Base-by-base conservation (phyloP, 30 jellyfish, hydroid and myxozoan genomes). In the Chironex yamaguchii region DNA sequence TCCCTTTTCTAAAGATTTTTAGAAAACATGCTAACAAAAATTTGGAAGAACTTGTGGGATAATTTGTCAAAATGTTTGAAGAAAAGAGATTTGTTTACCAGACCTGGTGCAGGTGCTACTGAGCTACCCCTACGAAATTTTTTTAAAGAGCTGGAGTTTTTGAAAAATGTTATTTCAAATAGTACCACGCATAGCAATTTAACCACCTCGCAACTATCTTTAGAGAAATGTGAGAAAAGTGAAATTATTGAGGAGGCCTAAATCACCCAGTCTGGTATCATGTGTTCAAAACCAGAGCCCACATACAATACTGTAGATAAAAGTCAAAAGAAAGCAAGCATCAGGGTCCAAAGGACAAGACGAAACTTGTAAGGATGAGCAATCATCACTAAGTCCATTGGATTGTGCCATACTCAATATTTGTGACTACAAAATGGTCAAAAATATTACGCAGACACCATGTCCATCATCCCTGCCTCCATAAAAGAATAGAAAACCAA, bases 401-500 rank as follows among this genome's bases (percentile, higher is more conserved):
- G 90, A 62, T 49, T 32, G 71, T 36, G 71, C 90, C 67, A 79
- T 54, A 54, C 82, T 23, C 34, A 62, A 49, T 76, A 76, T 32
- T 52, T 76, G 14, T 29, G 34, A 25, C 52, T 52, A 17, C 63
- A 76, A 1, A 76, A 76, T 48, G 34, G 27, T 21, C 88, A 27
- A 31, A 36, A 51, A 58, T 29, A 50, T 13, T 32, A n/a, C 58
- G 88, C 88, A 49, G 88, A 76, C 29, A 32, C 31, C 54, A 35
- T 74, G 87, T 35, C 52, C 58, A 74, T 78, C 89, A 78, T 78
- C 89, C 29, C 88, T 81, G 12, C 76, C 91, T 62, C 75, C 76
- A 29, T 62, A 81, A 66, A 81, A 42, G 63, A 66, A 69, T 23
- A 21, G 63, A 48, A 70, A 52, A 49, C 74, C 22, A 82, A 82